Conservation (phyloP, 1,140 invertebrate species). For the Papilio dardanus region DNA sequence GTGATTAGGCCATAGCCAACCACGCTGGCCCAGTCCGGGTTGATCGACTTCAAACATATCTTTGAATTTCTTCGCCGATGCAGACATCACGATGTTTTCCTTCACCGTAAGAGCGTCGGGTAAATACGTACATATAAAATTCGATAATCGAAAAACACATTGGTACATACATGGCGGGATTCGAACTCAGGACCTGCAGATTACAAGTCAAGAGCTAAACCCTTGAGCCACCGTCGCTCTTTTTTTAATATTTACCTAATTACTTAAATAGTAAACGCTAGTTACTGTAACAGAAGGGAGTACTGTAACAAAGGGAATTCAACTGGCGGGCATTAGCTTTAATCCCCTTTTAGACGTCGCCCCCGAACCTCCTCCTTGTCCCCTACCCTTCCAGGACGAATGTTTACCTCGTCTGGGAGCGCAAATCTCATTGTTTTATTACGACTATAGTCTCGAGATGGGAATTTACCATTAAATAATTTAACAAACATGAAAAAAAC, state of each 20-base stretch:
- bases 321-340: constrained; percentile 16
- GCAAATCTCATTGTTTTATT: constrained; percentile 24
- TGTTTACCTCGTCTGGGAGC: constrained; percentile 20
- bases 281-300: background rate
- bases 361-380: background rate
- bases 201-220: too few relatives aligned
- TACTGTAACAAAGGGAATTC: constrained; percentile 12
- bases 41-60: too few relatives aligned
- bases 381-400: background rate
- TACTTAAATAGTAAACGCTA: background rate
- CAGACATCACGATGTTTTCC: too few relatives aligned
- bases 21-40: too few relatives aligned
- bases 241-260: background rate
- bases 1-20: too few relatives aligned
- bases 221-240: too few relatives aligned
- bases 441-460: constrained; percentile 7
- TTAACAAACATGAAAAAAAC: constrained; percentile 14
- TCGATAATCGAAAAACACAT: too few relatives aligned
- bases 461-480: constrained; percentile 1
- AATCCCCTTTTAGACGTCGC: constrained; percentile 15
- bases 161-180: too few relatives aligned
- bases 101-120: too few relatives aligned
- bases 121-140: too few relatives aligned
- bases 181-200: too few relatives aligned
- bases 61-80: too few relatives aligned